Conservation (phyloP, 92 coral and sea anemone genomes). For the Micromussa lordhowensis region DNA sequence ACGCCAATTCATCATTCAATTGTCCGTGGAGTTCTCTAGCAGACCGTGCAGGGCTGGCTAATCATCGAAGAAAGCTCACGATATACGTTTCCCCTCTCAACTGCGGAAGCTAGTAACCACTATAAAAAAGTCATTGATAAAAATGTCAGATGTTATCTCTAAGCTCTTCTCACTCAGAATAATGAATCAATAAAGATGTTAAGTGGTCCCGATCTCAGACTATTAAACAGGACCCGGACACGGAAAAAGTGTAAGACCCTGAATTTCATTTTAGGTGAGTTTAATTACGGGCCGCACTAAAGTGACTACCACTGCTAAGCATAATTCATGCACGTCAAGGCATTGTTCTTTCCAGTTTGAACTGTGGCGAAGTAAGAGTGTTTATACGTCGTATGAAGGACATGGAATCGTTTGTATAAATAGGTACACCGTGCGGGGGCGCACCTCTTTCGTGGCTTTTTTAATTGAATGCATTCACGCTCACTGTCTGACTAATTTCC, state of each 20-base stretch:
- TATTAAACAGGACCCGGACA: constrained; percentile 19
- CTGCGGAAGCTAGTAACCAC: constrained; percentile 26
- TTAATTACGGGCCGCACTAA: constrained; percentile 40
- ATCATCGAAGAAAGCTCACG: constrained; percentile 5
- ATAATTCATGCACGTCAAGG: constrained; percentile 45
- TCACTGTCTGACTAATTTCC: constrained; percentile 75
- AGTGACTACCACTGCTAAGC: constrained; percentile 57
- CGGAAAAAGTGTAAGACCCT: constrained; percentile 26
- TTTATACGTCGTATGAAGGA: constrained; percentile 54
- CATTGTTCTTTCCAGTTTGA: constrained; percentile 48
- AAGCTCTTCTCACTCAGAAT: constrained; percentile 52
- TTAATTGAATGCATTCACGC: constrained; percentile 71
- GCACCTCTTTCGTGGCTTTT: constrained; percentile 35
- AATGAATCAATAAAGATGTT: constrained; percentile 57
- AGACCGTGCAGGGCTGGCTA: constrained; percentile 35
- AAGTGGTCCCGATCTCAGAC: constrained; percentile 53
- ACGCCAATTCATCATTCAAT: constrained; percentile 66
- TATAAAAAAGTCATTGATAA: constrained; percentile 52
- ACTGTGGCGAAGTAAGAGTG: constrained; percentile 40
- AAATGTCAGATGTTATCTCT: constrained; percentile 76
- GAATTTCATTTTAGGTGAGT: constrained; percentile 28
- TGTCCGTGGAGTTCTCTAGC: constrained; percentile 47
- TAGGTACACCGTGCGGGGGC: constrained; percentile 40
- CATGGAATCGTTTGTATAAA: constrained; percentile 51
- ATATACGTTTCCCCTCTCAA: constrained; percentile 3